Evolutionary conservation across 2,888 invertebrate species (phyloP).

Genomic region (Lepidocyrtinus sp.): DNA sequence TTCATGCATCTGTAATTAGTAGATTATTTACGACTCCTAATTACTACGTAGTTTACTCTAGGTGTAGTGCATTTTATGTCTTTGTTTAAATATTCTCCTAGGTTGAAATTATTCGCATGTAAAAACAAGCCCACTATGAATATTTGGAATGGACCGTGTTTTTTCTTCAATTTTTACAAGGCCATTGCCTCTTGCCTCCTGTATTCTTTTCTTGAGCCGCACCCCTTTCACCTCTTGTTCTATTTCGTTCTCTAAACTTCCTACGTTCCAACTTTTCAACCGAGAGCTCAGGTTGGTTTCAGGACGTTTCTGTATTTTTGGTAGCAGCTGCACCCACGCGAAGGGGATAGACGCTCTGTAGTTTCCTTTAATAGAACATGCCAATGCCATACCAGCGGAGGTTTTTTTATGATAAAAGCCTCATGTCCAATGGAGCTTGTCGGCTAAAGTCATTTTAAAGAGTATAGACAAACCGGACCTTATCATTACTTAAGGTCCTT

Average conservation of each 20-base stretch:
- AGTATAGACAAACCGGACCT: background rate
- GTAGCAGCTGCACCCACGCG: background rate
- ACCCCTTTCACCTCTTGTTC: background rate
- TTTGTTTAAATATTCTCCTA: background rate
- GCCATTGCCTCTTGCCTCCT: background rate
- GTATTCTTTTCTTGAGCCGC: background rate
- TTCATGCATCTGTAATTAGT: conserved; percentile 28
- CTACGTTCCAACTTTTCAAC: no score
- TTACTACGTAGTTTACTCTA: conserved; percentile 7
- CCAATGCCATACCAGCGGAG: background rate
- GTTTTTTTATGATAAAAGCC: background rate
- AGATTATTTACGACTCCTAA: conserved; percentile 48
- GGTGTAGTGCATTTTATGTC: background rate
- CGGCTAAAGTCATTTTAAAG: background rate
- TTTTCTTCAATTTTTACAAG: background rate
- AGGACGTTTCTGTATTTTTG: background rate
- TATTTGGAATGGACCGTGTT: background rate
- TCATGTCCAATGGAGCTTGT: background rate
- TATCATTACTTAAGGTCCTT: background rate
- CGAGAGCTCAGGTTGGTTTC: no score
- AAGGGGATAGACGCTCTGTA: no score
- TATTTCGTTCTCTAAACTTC: no score
- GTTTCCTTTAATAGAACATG: background rate
- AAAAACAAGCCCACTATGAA: background rate
- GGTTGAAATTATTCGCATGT: background rate